phyloP scores from a whole-genome alignment of 1,140 invertebrate genomes.

The Papilio glaucus region DNA sequence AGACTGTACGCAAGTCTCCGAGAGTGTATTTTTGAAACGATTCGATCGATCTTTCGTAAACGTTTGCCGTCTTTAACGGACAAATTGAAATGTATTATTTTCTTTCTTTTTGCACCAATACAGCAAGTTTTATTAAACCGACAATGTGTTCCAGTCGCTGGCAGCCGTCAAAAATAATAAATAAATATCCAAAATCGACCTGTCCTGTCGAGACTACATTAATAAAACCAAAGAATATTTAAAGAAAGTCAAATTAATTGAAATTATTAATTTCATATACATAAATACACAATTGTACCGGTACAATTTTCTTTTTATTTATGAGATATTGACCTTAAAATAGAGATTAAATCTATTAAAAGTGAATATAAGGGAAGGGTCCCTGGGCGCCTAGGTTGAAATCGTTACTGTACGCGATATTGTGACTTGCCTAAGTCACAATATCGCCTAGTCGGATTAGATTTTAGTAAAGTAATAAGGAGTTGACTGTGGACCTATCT shows the following conservation, averaged over 20 bases:
- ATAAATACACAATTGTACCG: no score
- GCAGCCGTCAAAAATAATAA: not conserved
- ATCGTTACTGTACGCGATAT: not conserved
- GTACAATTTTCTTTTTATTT: no score
- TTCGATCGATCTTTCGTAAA: not conserved
- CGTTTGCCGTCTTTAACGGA: not conserved
- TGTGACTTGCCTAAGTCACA: slow-evolving; percentile 10
- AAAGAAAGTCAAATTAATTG: no score
- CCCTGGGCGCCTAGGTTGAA: not conserved
- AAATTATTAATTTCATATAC: no score
- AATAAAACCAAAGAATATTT: no score
- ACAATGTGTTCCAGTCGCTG: not conserved
- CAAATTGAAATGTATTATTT: not conserved
- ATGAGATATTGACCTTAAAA: no score
- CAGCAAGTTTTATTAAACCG: slow-evolving; percentile 5
- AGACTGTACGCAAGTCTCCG: no score
- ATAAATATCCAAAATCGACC: no score
- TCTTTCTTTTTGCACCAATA: not conserved
- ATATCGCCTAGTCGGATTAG: not conserved
- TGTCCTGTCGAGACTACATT: no score
- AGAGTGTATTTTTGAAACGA: not conserved
- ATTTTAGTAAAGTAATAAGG: slow-evolving; percentile 4
- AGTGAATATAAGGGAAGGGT: not conserved
- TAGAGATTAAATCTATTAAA: not conserved
- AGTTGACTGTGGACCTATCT: not conserved